Evolutionary conservation across 2,113 vertebrate species (phyloP).

Genomic region (Aptenodytes patagonicus): DNA sequence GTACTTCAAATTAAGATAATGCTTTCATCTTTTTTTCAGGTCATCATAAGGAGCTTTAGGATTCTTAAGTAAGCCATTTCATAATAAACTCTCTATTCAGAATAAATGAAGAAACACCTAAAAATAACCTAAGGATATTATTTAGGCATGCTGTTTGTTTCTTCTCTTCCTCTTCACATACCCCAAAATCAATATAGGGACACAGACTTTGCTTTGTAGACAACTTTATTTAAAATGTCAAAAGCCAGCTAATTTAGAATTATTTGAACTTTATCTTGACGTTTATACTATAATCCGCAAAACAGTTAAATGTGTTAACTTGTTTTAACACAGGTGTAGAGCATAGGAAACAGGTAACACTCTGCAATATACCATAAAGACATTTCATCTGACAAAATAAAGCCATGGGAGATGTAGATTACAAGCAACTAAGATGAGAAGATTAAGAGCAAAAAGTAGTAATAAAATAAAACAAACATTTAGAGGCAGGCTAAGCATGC

Average conservation of each 20-base stretch:
- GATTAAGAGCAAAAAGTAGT: slow-evolving; percentile 70
- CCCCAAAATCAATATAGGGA: not conserved
- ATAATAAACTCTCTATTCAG: not conserved
- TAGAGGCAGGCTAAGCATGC: slow-evolving; percentile 80
- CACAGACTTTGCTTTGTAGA: not conserved
- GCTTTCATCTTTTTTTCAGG: not conserved
- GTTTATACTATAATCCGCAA: not conserved
- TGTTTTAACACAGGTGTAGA: not conserved
- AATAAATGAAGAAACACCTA: not conserved
- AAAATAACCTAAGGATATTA: not conserved
- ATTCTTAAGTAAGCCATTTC: not conserved
- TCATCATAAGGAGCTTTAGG: not conserved
- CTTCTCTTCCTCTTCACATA: not conserved
- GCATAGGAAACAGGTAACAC: slow-evolving; percentile 34
- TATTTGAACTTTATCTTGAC: not conserved
- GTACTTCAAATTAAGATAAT: not conserved
- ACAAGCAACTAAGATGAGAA: slow-evolving; percentile 67
- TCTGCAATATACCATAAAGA: slow-evolving; percentile 33
- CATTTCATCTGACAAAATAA: slow-evolving; percentile 58
- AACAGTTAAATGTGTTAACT: slow-evolving; percentile 18
- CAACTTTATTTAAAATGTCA: not conserved
- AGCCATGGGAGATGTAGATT: slow-evolving; percentile 54
- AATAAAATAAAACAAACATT: slow-evolving; percentile 77
- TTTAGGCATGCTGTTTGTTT: not conserved
- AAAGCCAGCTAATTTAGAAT: not conserved